phyloP scores from a whole-genome alignment of 2,888 invertebrate genomes.

The Meta bourneti region DNA sequence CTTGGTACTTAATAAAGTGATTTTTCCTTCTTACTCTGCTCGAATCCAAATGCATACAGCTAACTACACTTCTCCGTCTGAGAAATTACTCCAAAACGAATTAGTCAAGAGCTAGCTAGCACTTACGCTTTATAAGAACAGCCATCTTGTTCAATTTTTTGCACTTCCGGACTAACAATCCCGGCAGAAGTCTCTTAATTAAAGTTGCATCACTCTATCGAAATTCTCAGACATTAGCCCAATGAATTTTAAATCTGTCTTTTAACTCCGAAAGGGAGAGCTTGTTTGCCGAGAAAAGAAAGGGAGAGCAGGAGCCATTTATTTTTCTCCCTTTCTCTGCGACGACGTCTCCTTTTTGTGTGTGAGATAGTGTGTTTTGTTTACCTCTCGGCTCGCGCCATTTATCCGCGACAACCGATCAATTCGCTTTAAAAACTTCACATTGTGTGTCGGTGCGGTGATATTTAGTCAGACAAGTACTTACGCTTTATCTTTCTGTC shows the following conservation, averaged over 20 bases:
- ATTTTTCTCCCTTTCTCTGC: background rate
- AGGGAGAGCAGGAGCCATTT: background rate
- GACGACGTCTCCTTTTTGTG: background rate
- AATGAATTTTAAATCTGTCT: background rate
- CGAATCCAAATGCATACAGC: no score
- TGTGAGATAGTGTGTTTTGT: background rate
- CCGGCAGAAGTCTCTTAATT: background rate
- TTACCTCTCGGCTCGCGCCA: background rate
- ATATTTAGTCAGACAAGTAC: constrained; percentile 47
- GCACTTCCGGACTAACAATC: background rate
- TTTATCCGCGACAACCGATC: background rate
- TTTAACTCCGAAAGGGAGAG: background rate
- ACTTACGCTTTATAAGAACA: background rate
- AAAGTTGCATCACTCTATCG: background rate
- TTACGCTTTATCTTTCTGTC: constrained; percentile 59
- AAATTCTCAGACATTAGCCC: background rate
- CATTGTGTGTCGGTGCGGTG: constrained; percentile 1
- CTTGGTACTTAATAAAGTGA: no score
- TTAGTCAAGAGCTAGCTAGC: background rate
- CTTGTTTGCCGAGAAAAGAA: background rate
- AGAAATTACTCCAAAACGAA: background rate
- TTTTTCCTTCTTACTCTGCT: no score
- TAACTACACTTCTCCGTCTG: no score
- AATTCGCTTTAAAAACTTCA: constrained; percentile 40
- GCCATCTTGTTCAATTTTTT: background rate